A percentile compares a stretch with the other conserved stretches of the same genome.
These are phyloP conservation scores for Apocrypta bakeri DNA, from an alignment of 1,140 invertebrate species.

Conservation along the genomic window DNA sequence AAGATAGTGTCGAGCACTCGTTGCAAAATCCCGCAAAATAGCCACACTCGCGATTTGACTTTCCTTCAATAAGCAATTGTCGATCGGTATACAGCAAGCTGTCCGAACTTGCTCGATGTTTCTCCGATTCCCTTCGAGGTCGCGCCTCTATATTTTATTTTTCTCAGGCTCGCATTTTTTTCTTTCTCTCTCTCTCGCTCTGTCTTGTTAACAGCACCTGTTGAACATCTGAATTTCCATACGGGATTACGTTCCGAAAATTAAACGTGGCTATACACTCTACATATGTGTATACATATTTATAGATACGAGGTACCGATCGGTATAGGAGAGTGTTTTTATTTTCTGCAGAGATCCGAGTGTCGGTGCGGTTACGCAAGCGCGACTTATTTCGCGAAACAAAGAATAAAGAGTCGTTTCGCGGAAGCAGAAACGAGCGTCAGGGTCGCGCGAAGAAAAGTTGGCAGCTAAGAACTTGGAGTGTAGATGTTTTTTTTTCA, in stretches of 20 bases:
- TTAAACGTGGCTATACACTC: no score
- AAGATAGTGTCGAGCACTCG: neutral
- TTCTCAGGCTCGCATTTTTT: neutral
- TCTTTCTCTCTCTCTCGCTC: no score
- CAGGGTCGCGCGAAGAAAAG: neutral
- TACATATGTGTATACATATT: no score
- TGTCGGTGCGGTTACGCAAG: slow-evolving; percentile 1
- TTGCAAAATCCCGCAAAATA: neutral
- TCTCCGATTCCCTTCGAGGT: neutral
- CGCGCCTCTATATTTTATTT: neutral
- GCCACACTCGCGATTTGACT: neutral
- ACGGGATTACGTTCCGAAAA: no score
- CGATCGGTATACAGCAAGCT: neutral
- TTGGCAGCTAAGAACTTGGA: neutral
- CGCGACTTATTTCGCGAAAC: neutral
- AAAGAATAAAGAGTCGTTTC: neutral
- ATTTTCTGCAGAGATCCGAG: no score
- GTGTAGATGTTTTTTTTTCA: neutral
- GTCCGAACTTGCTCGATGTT: neutral
- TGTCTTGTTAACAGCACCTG: no score
- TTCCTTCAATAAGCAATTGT: neutral
- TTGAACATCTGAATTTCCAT: no score
- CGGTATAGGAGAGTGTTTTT: neutral
- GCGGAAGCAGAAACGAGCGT: neutral
- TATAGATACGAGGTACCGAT: no score